Percentiles rank a stretch among this genome's conserved stretches.
phyloP scores from a whole-genome alignment of 2,797 vertebrate genomes.

The Octomys mimax region DNA sequence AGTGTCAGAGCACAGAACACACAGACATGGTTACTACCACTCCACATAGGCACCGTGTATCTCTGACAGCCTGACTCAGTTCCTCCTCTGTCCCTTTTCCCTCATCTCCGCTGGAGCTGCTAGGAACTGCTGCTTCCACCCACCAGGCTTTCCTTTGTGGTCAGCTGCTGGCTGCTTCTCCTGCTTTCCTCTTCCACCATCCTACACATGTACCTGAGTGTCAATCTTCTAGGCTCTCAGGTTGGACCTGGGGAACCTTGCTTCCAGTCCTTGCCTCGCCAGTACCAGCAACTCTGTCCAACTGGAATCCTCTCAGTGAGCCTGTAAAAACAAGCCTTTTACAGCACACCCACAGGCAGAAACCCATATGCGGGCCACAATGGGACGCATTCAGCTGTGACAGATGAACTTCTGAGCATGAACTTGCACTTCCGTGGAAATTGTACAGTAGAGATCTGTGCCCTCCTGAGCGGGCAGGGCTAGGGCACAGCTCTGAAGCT shows the following conservation, averaged over 20 bases:
- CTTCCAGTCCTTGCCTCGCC: not conserved
- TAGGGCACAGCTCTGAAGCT: slow-evolving; percentile 40
- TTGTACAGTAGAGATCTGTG: slow-evolving; percentile 56
- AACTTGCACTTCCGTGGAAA: slow-evolving; percentile 50
- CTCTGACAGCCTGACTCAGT: not conserved
- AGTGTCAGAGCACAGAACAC: not conserved
- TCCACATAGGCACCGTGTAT: not conserved
- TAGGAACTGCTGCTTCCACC: not conserved
- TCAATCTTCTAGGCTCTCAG: not conserved
- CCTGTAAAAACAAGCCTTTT: slow-evolving; percentile 62
- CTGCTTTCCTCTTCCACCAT: not conserved
- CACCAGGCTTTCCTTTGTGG: not conserved
- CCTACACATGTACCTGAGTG: not conserved
- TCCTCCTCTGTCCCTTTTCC: not conserved
- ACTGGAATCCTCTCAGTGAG: not conserved
- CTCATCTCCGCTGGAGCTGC: not conserved
- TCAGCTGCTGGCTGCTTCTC: not conserved
- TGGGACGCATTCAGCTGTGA: slow-evolving; percentile 44
- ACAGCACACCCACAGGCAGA: not conserved
- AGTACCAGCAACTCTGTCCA: not conserved
- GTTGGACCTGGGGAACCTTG: not conserved
- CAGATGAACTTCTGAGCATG: slow-evolving; percentile 27
- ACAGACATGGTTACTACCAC: not conserved
- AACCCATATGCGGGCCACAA: slow-evolving; percentile 55
- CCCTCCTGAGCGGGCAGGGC: slow-evolving; percentile 56